Evolutionary conservation across 2,888 invertebrate species (phyloP), one percentile per base, ranked within the genome.

Genomic region (Ochlodes sylvanus): DNA sequence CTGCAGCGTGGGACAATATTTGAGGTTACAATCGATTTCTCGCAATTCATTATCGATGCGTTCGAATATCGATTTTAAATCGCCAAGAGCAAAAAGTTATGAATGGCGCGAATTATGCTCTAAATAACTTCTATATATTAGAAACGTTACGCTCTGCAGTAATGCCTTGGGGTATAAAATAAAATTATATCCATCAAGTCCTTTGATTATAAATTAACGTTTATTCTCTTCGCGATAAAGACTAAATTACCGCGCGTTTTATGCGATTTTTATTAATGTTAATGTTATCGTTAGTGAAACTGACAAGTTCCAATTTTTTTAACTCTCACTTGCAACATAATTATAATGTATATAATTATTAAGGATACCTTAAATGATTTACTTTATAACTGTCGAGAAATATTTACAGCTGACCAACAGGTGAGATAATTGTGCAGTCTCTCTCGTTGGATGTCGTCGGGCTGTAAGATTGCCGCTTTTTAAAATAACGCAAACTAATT

Each of bases 1-100:
- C 14, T 42, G 58, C 15, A 56, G 85, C 88, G 90, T 90, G 89
- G 87, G 89, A 89, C 86, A 85, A 73, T 76, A 79, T 83, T 86
- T 87, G 83, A 88, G 88, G 88, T 86, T 88, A 85, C 80, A 84
- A 83, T 84, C 82, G 83, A 83, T 77, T 85, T 84, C 83, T 81
- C 77, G 83, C 78, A 76, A 83, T 85, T 85, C 82, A 83, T 84
- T 83, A 85, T 79, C 79, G 80, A 87, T 83, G 81, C 81, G 80
- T 83, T 80, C 78, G 77, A 81, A 78, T 77, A 79, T 84, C 80
- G 81, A 85, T 82, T 79, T 74, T 71, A 74, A 80, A 79, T 83
- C 76, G 82, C 72, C 71, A 75, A 79, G 80, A 77, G 79, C 77
- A 74, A 82, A 85, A 83, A 83, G 82, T 73, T 57, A 63, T 63